Evolutionary conservation across 2,113 vertebrate species (phyloP).

Genomic region (Phasianus colchicus): DNA sequence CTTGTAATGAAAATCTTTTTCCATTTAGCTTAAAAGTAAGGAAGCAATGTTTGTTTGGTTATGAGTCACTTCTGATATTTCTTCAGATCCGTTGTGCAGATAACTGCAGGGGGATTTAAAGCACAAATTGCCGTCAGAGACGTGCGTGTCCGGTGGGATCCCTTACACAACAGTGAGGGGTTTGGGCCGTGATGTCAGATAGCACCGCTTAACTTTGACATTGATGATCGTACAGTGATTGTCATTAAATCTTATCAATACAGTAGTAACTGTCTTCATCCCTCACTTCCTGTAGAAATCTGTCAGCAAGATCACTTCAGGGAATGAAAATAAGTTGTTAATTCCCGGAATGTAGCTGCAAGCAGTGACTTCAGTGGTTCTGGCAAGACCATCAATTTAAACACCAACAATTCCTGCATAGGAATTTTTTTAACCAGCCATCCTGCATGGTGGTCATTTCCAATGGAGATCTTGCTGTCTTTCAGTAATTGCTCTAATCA

Average conservation of each 20-base stretch:
- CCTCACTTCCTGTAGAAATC: conserved; percentile 7
- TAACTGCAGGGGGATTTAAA: conserved; percentile 26
- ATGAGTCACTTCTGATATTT: conserved; percentile 55
- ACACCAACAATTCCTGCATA: background rate
- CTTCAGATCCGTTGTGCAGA: conserved; percentile 27
- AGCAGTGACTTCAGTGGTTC: conserved; percentile 46
- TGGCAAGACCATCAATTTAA: conserved; percentile 31
- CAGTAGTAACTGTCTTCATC: conserved; percentile 12
- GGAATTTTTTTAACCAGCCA: background rate
- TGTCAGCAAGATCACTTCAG: conserved; percentile 69
- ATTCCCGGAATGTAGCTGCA: conserved; percentile 31
- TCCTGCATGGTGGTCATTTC: conserved; percentile 43
- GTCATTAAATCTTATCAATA: conserved; percentile 55
- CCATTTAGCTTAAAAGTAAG: conserved; percentile 25
- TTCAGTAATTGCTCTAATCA: conserved; percentile 63
- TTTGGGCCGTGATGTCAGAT: conserved; percentile 14
- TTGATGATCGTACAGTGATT: conserved; percentile 14
- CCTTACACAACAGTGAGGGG: background rate
- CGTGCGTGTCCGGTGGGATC: conserved; percentile 54
- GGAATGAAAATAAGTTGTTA: conserved; percentile 68
- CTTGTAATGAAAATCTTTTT: background rate
- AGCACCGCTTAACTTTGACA: conserved; percentile 60
- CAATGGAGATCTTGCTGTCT: conserved; percentile 22
- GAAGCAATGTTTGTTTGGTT: conserved; percentile 1
- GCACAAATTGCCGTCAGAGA: conserved; percentile 64